These are phyloP conservation scores for Dolichallabes microphthalmus DNA, from an alignment of 2,113 vertebrate genomes.

Conservation along the genomic window DNA sequence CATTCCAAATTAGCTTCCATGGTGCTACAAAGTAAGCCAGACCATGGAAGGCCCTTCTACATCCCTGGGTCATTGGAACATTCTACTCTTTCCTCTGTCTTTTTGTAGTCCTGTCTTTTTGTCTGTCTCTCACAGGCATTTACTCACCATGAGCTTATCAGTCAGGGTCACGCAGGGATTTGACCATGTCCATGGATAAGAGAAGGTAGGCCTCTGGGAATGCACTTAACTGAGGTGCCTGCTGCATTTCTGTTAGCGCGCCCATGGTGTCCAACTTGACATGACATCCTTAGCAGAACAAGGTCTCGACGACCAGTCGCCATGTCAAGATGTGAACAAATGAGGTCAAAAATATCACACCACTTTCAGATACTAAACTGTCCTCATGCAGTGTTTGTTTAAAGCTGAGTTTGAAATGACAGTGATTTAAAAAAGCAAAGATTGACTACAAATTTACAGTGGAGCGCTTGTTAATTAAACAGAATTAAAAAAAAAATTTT, in stretches of 20 bases:
- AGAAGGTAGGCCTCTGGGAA: slow-evolving; percentile 63
- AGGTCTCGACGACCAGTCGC: slow-evolving; percentile 62
- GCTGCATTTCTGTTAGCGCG: slow-evolving; percentile 64
- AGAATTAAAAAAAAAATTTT: too few species aligned
- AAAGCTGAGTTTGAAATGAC: background rate
- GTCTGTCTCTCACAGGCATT: slow-evolving; percentile 49
- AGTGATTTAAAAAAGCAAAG: background rate
- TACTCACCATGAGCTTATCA: slow-evolving; percentile 74
- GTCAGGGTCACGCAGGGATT: slow-evolving; percentile 73
- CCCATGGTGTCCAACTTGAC: slow-evolving; percentile 63
- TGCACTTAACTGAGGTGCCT: slow-evolving; percentile 74
- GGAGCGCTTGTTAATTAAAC: background rate
- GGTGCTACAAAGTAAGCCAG: slow-evolving; percentile 63
- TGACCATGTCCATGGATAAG: slow-evolving; percentile 51
- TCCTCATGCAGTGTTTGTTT: background rate
- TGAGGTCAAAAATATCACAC: slow-evolving; percentile 41
- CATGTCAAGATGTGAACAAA: slow-evolving; percentile 56
- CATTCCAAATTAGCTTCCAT: slow-evolving; percentile 62
- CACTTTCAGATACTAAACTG: background rate
- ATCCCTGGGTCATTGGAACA: slow-evolving; percentile 54
- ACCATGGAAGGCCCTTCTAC: slow-evolving; percentile 51
- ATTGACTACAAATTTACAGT: background rate
- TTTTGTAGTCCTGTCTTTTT: slow-evolving; percentile 19
- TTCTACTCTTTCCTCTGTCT: slow-evolving; percentile 35
- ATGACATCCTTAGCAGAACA: slow-evolving; percentile 46